A percentile compares a stretch with the other conserved stretches of the same genome.
Conservation (phyloP, 2,113 vertebrate genomes). For the Triplophysa siluroides region DNA sequence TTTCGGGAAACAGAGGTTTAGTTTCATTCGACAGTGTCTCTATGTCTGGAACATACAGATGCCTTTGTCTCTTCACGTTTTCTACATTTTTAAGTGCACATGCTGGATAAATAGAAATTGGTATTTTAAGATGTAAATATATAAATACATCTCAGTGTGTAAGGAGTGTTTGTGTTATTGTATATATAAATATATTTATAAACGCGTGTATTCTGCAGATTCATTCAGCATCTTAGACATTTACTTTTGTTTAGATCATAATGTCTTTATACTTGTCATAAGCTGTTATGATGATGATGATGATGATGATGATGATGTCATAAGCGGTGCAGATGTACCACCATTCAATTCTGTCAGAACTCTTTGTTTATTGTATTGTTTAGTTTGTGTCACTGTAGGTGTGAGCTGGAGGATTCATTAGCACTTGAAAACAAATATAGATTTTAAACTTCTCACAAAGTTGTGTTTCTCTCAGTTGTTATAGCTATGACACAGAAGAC, state of each 20-base stretch:
- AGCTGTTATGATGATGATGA: neutral
- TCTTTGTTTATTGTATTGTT: neutral
- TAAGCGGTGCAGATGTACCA: neutral
- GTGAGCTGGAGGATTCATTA: neutral
- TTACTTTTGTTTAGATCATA: neutral
- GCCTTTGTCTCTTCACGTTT: constrained; percentile 3
- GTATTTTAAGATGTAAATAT: constrained; percentile 52
- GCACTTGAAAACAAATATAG: neutral
- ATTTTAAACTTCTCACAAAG: neutral
- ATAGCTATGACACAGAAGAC: too few species aligned
- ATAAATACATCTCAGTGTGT: constrained; percentile 10
- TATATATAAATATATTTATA: constrained; percentile 45
- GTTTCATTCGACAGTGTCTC: constrained; percentile 34
- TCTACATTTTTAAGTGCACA: constrained; percentile 57
- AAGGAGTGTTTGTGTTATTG: constrained; percentile 1
- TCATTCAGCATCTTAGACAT: too few species aligned
- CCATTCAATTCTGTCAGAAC: neutral
- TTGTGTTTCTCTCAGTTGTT: neutral
- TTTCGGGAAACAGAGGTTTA: constrained; percentile 22
- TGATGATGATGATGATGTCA: neutral
- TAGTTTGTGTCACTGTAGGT: neutral
- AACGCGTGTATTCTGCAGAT: constrained; percentile 23
- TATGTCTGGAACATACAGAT: constrained; percentile 57
- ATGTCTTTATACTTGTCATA: neutral
- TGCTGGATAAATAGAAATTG: constrained; percentile 68